Evolutionary conservation across 2,888 invertebrate genomes (phyloP).

Genomic region (Lycia hirtaria): DNA sequence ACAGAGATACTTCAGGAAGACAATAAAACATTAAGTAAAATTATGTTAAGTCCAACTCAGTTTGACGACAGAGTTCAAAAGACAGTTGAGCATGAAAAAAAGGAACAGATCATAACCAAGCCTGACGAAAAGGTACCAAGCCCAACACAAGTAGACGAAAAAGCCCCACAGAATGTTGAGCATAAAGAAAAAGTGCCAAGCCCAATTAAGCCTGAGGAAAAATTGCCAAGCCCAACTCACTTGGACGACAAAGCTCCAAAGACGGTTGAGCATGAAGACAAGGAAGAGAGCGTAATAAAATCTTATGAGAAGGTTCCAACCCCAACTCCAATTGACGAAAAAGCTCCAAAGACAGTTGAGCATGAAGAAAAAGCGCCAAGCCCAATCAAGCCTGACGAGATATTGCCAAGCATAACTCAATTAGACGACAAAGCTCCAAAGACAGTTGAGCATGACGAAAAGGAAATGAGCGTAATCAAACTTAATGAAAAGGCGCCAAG

Average conservation of each 20-base stretch:
- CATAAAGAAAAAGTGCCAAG: background rate
- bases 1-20: too few relatives aligned
- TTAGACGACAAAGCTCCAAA: background rate
- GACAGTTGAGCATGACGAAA: too few relatives aligned
- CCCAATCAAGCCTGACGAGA: background rate
- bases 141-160: background rate
- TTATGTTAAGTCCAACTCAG: conserved; percentile 6
- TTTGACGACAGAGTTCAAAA: too few relatives aligned
- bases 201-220: background rate
- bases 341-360: too few relatives aligned
- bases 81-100: conserved; percentile 16
- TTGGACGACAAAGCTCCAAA: background rate
- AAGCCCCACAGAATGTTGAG: background rate
- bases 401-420: background rate
- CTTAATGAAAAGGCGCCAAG: background rate
- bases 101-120: background rate
- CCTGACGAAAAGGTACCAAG: background rate
- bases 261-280: background rate
- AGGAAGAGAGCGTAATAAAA: conserved; percentile 13
- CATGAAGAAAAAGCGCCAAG: conserved; percentile 21
- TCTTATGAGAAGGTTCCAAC: conserved; percentile 29
- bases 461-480: conserved; percentile 10
- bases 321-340: conserved; percentile 16
- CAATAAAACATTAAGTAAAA: background rate
- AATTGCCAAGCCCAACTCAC: background rate